A percentile compares a stretch with the other conserved stretches of the same genome.
These are phyloP conservation scores for Maccullochella peelii DNA, from an alignment of 2,113 vertebrate genomes.

Conservation along the genomic window DNA sequence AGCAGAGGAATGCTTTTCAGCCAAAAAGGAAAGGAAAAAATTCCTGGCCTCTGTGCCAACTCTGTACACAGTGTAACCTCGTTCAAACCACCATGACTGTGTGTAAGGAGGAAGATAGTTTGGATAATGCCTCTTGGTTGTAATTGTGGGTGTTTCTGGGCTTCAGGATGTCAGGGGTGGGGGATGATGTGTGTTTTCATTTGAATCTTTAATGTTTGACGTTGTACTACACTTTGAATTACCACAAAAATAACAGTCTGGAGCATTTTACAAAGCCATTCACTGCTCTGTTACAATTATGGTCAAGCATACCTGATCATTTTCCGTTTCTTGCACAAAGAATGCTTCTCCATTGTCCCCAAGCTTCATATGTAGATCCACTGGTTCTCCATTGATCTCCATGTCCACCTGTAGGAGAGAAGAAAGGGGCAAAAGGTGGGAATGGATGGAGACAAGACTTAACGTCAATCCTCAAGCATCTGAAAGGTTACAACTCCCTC, in stretches of 20 bases:
- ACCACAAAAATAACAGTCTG: background rate
- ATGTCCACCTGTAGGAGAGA: conserved; percentile 89
- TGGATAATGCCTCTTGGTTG: conserved; percentile 2
- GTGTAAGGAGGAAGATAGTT: conserved; percentile 7
- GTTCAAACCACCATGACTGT: conserved; percentile 33
- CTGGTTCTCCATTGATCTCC: conserved; percentile 88
- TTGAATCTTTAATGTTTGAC: conserved; percentile 16
- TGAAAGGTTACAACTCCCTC: background rate
- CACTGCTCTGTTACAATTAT: background rate
- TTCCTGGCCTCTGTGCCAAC: conserved; percentile 52
- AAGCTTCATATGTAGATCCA: conserved; percentile 96
- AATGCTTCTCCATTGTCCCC: conserved; percentile 97
- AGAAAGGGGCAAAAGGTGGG: background rate
- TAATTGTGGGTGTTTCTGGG: conserved; percentile 54
- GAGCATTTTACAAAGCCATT: background rate
- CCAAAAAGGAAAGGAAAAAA: conserved; percentile 37
- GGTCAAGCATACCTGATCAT: conserved; percentile 85
- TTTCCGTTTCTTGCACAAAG: conserved; percentile 93
- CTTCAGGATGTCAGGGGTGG: background rate
- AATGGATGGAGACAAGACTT: background rate
- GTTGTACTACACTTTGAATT: background rate
- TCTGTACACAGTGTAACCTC: conserved; percentile 52
- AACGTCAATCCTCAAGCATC: background rate
- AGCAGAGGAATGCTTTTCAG: conserved; percentile 56
- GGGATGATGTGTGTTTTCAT: conserved; percentile 19